A percentile compares a stretch with the other conserved stretches of the same genome.
These are phyloP conservation scores for Bothrops jararaca DNA, from an alignment of 2,113 vertebrate genomes.

Conservation along the genomic window DNA sequence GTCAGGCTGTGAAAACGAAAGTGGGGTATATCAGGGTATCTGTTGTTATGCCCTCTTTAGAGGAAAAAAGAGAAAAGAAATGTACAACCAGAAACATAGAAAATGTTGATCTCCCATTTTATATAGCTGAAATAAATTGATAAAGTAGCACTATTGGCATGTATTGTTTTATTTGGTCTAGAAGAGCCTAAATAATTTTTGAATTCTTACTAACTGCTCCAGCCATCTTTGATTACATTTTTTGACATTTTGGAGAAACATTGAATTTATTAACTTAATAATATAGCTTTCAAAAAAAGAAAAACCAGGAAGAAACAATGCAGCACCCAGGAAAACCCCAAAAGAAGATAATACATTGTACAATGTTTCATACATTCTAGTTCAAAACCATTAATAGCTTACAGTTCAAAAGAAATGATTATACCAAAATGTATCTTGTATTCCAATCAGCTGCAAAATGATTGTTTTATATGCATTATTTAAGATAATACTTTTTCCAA, in stretches of 20 bases:
- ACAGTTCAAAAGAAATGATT: background rate
- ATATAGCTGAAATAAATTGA: background rate
- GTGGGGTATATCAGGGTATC: no score
- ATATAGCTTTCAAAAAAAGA: background rate
- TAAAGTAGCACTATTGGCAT: background rate
- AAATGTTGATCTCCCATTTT: no score
- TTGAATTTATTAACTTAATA: background rate
- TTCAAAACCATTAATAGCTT: background rate
- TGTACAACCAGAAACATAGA: background rate
- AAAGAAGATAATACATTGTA: background rate
- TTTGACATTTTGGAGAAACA: background rate
- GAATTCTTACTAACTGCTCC: background rate
- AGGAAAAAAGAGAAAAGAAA: background rate
- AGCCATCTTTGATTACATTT: background rate
- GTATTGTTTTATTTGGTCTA: background rate
- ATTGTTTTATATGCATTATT: background rate
- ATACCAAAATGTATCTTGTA: background rate
- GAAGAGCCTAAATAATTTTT: background rate
- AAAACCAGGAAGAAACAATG: background rate
- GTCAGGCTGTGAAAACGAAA: background rate
- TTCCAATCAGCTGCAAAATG: no score
- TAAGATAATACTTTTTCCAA: background rate
- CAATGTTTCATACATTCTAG: background rate
- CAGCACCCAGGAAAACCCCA: background rate
- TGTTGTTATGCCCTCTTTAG: background rate